Base-by-base conservation (phyloP, 2,113 vertebrate species). In the Hydrochoerus hydrochaeris region DNA sequence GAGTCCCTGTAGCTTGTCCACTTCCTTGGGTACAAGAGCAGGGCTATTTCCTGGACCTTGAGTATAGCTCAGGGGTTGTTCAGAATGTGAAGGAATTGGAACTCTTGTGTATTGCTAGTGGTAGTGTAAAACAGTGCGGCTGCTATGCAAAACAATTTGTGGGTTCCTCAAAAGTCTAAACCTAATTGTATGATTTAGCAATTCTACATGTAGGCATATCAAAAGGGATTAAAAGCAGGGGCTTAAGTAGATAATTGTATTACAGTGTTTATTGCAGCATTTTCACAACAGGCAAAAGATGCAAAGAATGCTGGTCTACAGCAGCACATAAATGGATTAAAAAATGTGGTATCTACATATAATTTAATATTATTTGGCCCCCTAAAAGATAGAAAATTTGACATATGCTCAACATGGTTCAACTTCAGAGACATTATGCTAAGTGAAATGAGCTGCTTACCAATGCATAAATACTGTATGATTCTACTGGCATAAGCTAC, bases 361-460 rank as follows among this genome's bases (percentile, higher is more conserved):
- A 63, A 24, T 7, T 52, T 26, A 71, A 32, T 90, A 62, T n/a
- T 77, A 52, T 80, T 96, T 60, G 22, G 7, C 63, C 22, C 41
- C 41, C 16, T 57, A 8, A 49, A 90, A 75, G 91, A 62, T 95
- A 32, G 73, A 67, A 60, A 46, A 90, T 85, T 7, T 86, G 54
- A 77, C 20, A n/a, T 1, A 22, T 67, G 75, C 67, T n/a, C 38
- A 52, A 13, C 28, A 35, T 35, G 26, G 35, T 80, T 69, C 11
- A 90, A 57, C 44, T 83, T 85, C 0, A 17, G 57, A 85, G 54
- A 84, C 49, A 71, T 46, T n/a, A 46, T 69, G 67, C 86, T 89
- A 52, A 92, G 38, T 91, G 54, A 78, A 94, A 73, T 87, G 65
- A 95, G n/a, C 73, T 41, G 73, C 58, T 75, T 75, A 57, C 32